Percentiles rank a stretch among this genome's conserved stretches.
phyloP scores from a whole-genome alignment of 2,888 invertebrate genomes.

The Ecdyonurus torrentis region DNA sequence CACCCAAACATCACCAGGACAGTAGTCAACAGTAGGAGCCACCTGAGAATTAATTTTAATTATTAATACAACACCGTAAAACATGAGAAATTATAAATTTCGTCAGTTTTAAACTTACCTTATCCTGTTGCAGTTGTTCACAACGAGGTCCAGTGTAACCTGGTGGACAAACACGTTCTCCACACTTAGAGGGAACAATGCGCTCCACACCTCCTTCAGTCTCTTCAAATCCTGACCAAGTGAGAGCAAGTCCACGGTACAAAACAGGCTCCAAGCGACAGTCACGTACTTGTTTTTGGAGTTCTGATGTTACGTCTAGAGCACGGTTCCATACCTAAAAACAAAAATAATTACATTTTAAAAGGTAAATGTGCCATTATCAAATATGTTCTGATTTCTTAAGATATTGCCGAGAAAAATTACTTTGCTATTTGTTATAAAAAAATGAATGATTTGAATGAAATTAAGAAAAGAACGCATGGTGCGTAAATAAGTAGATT shows the following conservation, averaged over 20 bases:
- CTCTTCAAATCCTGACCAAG: constrained; percentile 89
- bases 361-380: too few relatives aligned
- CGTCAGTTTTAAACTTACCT: constrained; percentile 33
- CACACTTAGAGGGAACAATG: constrained; percentile 81
- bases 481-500: too few relatives aligned
- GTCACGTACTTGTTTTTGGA: constrained; percentile 44
- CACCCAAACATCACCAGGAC: constrained; percentile 88
- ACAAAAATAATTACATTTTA: too few relatives aligned
- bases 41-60: constrained; percentile 25
- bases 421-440: too few relatives aligned
- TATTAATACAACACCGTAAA: background rate
- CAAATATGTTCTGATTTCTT: too few relatives aligned
- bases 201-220: constrained; percentile 78
- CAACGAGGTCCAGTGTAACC: constrained; percentile 78
- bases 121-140: constrained; percentile 66
- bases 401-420: too few relatives aligned
- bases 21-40: constrained; percentile 72
- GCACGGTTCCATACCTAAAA: constrained; percentile 37
- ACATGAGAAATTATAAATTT: background rate
- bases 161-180: constrained; percentile 72
- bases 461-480: constrained; percentile 1
- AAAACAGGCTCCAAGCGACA: constrained; percentile 84
- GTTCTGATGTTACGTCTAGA: constrained; percentile 28
- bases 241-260: constrained; percentile 66
- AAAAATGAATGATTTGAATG: background rate